Base-by-base conservation (phyloP, 2,113 vertebrate genomes). In the Solea solea region DNA sequence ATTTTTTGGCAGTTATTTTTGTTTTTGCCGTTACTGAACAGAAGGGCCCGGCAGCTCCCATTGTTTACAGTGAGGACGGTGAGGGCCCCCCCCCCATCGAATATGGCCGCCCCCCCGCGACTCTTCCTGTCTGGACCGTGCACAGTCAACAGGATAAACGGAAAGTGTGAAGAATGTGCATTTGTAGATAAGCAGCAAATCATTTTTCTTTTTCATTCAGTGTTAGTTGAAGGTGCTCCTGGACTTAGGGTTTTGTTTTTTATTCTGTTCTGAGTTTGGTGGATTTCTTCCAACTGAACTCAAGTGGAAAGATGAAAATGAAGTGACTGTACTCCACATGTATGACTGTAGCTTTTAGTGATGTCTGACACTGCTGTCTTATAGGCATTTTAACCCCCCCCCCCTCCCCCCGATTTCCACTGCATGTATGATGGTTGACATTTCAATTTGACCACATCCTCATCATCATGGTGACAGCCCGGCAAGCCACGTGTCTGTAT, bases 361-460 rank as follows among this genome's bases (percentile, higher is more conserved):
- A 94, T 89, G 93, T 95, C 94, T 87, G 82, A 78, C 95, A 93
- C 95, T 94, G 95, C 95, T 97, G 95, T 97, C 93, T 34, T 92
- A 95, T 96, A 96, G 86, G 93, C 95, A 86, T 94, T 95, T 89
- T 82, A 93, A 87, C 86, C 92, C 91, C 65, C 42, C 0, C 34
- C 8, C 13, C 14, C 6, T 1, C 1, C 11, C 3, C n/a, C 66
- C 60, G 82, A 87, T 77, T 82, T 93, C 93, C 94, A 93, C 94
- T 98, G 96, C 97, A 98, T 98, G 97, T 95, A 93, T 90, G 89
- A 96, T 93, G 95, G 95, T 95, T 92, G 95, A 11, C 34, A 50
- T 41, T 11, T 53, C 63, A 25, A 88, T 88, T 78, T 90, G 0
- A 87, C 85, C 90, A 27, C 58, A 61, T 46, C 39, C 89, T 86